Conservation (phyloP, 2,888 invertebrate species). For the Zygaena filipendulae region DNA sequence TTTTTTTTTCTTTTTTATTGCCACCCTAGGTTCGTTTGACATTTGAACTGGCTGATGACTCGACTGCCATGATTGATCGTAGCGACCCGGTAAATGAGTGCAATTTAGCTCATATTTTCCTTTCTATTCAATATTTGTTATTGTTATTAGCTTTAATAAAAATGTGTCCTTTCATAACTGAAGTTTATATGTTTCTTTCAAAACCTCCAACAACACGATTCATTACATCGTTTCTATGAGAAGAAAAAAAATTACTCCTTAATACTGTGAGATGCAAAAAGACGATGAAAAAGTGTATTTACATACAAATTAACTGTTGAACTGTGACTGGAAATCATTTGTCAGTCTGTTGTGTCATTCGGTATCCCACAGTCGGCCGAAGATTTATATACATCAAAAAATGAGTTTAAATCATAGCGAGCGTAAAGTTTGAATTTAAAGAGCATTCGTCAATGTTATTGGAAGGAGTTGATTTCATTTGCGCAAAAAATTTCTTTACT, state of each 20-base stretch:
- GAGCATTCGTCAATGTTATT: constrained; percentile 1
- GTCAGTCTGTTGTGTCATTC: constrained; percentile 58
- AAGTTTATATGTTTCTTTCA: too few species aligned
- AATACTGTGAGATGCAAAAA: constrained; percentile 7
- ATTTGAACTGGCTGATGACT: constrained; percentile 68
- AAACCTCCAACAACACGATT: constrained; percentile 15
- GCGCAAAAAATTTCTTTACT: constrained; percentile 17
- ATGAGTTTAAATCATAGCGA: constrained; percentile 19
- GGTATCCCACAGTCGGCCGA: constrained; percentile 29
- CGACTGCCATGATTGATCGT: constrained; percentile 62
- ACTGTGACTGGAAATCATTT: constrained; percentile 57
- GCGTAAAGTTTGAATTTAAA: constrained; percentile 33
- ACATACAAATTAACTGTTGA: constrained; percentile 61
- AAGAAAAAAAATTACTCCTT: too few species aligned
- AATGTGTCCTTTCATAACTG: too few species aligned
- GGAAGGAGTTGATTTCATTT: constrained; percentile 1
- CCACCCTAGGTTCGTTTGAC: constrained; percentile 67
- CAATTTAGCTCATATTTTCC: constrained; percentile 63
- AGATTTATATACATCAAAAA: constrained; percentile 22
- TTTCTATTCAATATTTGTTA: constrained; percentile 49
- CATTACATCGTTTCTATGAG: constrained; percentile 4
- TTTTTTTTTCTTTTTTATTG: constrained; percentile 61
- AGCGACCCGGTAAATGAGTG: constrained; percentile 63
- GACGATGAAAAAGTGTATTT: constrained; percentile 27
- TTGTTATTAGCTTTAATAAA: constrained; percentile 27